A percentile compares a stretch with the other conserved stretches of the same genome.
Evolutionary conservation across 1,140 invertebrate genomes (phyloP).

Genomic region (Phocides pigmalion): DNA sequence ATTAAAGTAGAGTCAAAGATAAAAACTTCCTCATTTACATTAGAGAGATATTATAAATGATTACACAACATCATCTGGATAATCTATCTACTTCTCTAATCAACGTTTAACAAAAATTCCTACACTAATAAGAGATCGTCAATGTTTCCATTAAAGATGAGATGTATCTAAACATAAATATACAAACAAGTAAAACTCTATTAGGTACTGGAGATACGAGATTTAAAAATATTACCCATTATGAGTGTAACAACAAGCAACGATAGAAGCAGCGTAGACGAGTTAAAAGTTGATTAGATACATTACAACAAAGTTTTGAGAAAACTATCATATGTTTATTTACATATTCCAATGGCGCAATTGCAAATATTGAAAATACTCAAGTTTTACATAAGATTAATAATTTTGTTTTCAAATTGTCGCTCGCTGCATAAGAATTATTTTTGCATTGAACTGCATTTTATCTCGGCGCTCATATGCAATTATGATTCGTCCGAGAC

Average conservation of each 20-base stretch:
- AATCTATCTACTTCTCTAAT: constrained; percentile 21
- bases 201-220: constrained; percentile 21
- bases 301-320: not conserved
- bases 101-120: constrained; percentile 30
- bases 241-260: constrained; percentile 38
- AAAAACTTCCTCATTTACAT: constrained; percentile 22
- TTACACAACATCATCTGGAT: constrained; percentile 19
- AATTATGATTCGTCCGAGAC: constrained; percentile 77
- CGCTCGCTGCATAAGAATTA: constrained; percentile 34
- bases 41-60: constrained; percentile 25
- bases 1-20: not conserved
- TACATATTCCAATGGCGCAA: no score
- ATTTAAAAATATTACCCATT: constrained; percentile 9
- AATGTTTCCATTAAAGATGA: constrained; percentile 29
- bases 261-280: constrained; percentile 10
- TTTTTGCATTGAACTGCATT: constrained; percentile 44
- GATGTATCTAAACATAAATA: constrained; percentile 7
- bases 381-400: not conserved
- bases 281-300: not conserved
- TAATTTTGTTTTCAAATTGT: constrained; percentile 17
- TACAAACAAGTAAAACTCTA: constrained; percentile 24
- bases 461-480: constrained; percentile 71
- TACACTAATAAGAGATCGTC: constrained; percentile 34
- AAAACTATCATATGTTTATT: no score
- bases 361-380: not conserved